These are phyloP conservation scores for Venusia cambrica DNA, from an alignment of 2,888 invertebrate genomes.

Conservation along the genomic window DNA sequence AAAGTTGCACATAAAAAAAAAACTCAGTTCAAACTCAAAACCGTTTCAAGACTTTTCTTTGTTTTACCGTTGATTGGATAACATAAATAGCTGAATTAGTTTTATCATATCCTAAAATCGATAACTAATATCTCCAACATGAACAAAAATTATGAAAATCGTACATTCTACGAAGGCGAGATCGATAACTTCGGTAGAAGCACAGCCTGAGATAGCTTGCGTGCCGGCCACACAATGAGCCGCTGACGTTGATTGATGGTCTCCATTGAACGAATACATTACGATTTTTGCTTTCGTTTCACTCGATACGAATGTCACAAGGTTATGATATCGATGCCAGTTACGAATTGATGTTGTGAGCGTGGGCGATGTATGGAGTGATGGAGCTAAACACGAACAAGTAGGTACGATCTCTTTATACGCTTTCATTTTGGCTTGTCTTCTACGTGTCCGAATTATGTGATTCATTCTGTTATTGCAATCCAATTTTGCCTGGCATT, in stretches of 20 bases:
- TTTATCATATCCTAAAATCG: background rate
- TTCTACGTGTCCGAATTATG: too few species aligned
- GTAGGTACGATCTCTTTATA: too few species aligned
- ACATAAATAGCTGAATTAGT: background rate
- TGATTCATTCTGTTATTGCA: too few species aligned
- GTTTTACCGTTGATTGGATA: too few species aligned
- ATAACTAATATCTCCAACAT: background rate
- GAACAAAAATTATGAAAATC: too few species aligned
- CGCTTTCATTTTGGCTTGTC: too few species aligned
- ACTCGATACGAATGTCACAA: conserved; percentile 78
- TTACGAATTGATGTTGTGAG: conserved; percentile 44
- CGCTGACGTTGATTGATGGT: conserved; percentile 76
- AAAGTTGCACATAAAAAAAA: too few species aligned
- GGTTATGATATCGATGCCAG: conserved; percentile 74
- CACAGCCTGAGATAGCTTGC: conserved; percentile 54
- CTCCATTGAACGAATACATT: conserved; percentile 78
- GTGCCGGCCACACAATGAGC: conserved; percentile 78
- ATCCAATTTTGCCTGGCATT: too few species aligned
- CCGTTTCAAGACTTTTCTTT: too few species aligned
- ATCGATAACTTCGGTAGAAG: conserved; percentile 35
- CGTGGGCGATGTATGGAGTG: conserved; percentile 29
- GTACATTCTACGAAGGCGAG: conserved; percentile 8
- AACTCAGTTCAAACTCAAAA: too few species aligned
- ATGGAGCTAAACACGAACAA: conserved; percentile 23
- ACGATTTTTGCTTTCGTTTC: conserved; percentile 79